phyloP scores from a whole-genome alignment of 1,140 invertebrate species.

The Drosophila navojoa region DNA sequence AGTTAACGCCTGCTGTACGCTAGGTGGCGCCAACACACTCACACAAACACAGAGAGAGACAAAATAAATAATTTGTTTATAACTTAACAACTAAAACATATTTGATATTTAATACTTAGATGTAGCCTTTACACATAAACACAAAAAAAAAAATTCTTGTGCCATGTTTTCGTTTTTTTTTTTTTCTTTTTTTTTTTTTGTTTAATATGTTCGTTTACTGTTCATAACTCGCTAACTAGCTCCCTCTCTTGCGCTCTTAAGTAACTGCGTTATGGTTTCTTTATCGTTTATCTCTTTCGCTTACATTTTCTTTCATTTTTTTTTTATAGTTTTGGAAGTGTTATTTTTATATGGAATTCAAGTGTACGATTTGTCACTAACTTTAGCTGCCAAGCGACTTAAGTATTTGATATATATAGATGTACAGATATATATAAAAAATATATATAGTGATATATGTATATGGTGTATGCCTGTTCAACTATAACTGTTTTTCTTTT shows the following conservation, averaged over 20 bases:
- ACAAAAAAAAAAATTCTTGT: slow-evolving; percentile 14
- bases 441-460: slow-evolving; percentile 32
- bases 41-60: slow-evolving; percentile 14
- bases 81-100: slow-evolving; percentile 68
- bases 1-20: slow-evolving; percentile 23
- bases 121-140: slow-evolving; percentile 62
- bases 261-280: slow-evolving; percentile 52
- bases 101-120: slow-evolving; percentile 81
- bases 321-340: slow-evolving; percentile 17
- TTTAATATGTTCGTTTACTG: neutral
- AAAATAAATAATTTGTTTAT: slow-evolving; percentile 77
- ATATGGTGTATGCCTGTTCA: slow-evolving; percentile 25
- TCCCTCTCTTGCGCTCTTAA: slow-evolving; percentile 39
- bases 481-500: neutral
- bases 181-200: neutral
- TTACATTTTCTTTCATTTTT: slow-evolving; percentile 22
- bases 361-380: slow-evolving; percentile 57
- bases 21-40: neutral
- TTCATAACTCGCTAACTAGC: slow-evolving; percentile 1
- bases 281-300: too few relatives aligned
- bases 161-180: neutral
- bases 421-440: slow-evolving; percentile 4
- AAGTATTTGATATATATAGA: slow-evolving; percentile 30
- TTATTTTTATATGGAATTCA: slow-evolving; percentile 61
- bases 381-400: slow-evolving; percentile 52